Evolutionary conservation across 2,888 invertebrate genomes (phyloP).

Genomic region (Zele albiditarsus): DNA sequence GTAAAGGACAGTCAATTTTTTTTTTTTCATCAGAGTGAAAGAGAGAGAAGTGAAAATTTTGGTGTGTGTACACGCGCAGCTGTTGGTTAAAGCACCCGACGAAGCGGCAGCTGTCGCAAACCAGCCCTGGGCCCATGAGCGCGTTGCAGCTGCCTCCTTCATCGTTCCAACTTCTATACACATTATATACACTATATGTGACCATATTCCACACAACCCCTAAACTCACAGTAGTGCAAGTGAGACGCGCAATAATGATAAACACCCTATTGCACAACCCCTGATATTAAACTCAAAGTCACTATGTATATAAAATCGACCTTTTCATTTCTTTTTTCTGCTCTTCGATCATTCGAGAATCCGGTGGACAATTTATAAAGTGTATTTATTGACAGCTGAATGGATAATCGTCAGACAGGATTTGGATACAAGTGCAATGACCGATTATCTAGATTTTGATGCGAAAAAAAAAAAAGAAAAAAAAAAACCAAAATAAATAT

Average conservation of each 20-base stretch:
- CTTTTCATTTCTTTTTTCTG: not conserved
- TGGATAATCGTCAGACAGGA: not conserved
- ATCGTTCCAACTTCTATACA: constrained; percentile 32
- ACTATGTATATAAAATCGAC: not conserved
- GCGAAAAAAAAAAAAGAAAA: not conserved
- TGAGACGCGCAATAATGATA: not conserved
- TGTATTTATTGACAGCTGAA: constrained; percentile 18
- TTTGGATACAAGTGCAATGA: constrained; percentile 37
- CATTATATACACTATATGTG: not conserved
- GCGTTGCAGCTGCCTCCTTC: constrained; percentile 66
- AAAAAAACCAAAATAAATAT: constrained; percentile 1
- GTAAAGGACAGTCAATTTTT: too few species aligned
- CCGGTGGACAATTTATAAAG: constrained; percentile 6
- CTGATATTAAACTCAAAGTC: not conserved
- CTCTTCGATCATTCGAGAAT: not conserved
- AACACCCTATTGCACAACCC: not conserved
- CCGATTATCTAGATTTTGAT: constrained; percentile 25
- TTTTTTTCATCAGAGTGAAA: constrained; percentile 5
- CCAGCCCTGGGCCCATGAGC: constrained; percentile 55
- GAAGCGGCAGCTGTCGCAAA: constrained; percentile 64
- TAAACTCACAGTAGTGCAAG: not conserved
- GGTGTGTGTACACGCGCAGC: constrained; percentile 60
- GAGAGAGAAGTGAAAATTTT: constrained; percentile 44
- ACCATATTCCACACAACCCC: constrained; percentile 8
- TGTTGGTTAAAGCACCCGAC: constrained; percentile 71